Percentiles rank a stretch among this genome's conserved stretches.
Evolutionary conservation across 2,113 vertebrate genomes (phyloP).

Genomic region (Haemorhous mexicanus): DNA sequence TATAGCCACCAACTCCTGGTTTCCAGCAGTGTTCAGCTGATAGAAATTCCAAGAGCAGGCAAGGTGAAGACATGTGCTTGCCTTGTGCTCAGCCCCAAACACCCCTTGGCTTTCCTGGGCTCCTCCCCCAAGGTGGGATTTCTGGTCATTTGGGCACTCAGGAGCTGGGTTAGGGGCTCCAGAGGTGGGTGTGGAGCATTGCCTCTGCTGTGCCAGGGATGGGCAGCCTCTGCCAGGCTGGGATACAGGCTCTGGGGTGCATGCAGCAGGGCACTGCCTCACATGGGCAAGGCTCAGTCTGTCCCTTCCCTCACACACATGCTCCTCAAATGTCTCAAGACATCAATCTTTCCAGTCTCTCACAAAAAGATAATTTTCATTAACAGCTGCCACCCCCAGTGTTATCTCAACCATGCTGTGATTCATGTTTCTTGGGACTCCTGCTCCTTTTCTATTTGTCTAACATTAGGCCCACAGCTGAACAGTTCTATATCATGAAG

Average conservation of each 20-base stretch:
- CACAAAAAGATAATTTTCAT: neutral
- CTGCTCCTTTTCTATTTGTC: neutral
- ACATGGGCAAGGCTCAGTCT: accelerated
- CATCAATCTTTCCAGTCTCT: neutral
- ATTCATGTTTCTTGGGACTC: neutral
- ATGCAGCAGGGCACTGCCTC: neutral
- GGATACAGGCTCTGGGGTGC: neutral
- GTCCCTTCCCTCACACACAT: accelerated
- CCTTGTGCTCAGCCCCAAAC: accelerated
- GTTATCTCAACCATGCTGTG: neutral
- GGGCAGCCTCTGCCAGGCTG: neutral
- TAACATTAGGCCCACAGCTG: neutral
- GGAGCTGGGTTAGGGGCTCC: neutral
- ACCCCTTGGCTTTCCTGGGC: too few species aligned
- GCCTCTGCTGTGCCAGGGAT: neutral
- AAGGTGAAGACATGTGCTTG: accelerated
- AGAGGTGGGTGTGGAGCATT: neutral
- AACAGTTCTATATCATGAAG: neutral
- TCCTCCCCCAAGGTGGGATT: neutral
- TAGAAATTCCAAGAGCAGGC: neutral
- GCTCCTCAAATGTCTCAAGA: accelerated
- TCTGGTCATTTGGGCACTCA: neutral
- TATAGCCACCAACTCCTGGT: neutral
- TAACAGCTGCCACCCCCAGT: neutral
- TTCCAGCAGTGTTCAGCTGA: neutral